Conservation (phyloP, 2,797 vertebrate species). For the Thunnus albacares region DNA sequence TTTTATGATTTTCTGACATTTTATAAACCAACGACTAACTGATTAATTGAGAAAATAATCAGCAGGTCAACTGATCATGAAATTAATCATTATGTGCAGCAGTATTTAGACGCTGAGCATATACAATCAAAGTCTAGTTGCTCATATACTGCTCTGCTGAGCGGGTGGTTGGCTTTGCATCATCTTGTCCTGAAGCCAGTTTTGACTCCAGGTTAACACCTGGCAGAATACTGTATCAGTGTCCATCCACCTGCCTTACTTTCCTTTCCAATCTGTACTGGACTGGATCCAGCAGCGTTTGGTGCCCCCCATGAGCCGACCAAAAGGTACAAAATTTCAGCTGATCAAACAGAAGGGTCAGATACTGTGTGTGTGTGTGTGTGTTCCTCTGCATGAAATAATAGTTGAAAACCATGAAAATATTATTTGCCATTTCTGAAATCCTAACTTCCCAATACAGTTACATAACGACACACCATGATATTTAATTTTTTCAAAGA, state of each 20-base stretch:
- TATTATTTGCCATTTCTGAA: background rate
- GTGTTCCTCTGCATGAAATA: background rate
- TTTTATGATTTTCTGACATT: no score
- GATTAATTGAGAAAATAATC: no score
- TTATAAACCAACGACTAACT: no score
- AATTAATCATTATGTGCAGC: no score
- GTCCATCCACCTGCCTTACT: conserved; percentile 25
- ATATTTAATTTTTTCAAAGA: conserved; percentile 69
- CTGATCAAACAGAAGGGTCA: background rate
- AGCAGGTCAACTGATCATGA: no score
- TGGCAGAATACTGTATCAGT: background rate
- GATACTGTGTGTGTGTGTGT: background rate
- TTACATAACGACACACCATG: conserved; percentile 50
- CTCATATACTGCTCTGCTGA: background rate
- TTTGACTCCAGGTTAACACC: conserved; percentile 48
- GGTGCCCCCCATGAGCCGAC: conserved; percentile 20
- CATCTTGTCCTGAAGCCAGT: conserved; percentile 33
- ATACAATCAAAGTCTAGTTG: background rate
- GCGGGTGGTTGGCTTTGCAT: no score
- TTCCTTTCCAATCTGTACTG: conserved; percentile 26
- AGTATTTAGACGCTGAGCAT: background rate
- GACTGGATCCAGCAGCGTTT: conserved; percentile 6
- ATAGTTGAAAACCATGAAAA: conserved; percentile 6
- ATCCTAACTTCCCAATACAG: background rate
- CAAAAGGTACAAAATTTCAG: conserved; percentile 25